Conservation (phyloP, 2,113 vertebrate genomes). For the Oncorhynchus mykiss region DNA sequence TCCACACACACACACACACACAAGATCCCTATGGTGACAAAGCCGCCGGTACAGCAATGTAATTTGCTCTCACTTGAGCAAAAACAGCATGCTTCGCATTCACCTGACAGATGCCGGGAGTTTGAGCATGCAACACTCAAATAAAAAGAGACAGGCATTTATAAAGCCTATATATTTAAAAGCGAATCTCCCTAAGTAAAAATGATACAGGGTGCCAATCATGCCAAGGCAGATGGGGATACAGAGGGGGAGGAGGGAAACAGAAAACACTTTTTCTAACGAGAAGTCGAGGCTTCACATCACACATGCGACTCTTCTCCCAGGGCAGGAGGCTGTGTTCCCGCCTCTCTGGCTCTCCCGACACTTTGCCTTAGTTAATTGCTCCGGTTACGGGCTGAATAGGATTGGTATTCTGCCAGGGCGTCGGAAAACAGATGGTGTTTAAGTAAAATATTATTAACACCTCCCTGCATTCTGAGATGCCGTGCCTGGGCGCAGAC, state of each 20-base stretch:
- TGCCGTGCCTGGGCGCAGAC: slow-evolving; percentile 36
- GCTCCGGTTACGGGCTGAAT: slow-evolving; percentile 52
- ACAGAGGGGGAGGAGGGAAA: slow-evolving; percentile 24
- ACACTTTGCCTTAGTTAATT: slow-evolving; percentile 67
- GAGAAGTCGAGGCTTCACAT: slow-evolving; percentile 21
- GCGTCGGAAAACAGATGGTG: slow-evolving; percentile 68
- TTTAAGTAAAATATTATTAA: slow-evolving; percentile 77
- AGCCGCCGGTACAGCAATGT: slow-evolving; percentile 39
- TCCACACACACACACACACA: slow-evolving; percentile 26
- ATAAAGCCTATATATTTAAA: slow-evolving; percentile 53
- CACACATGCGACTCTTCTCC: slow-evolving; percentile 60
- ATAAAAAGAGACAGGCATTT: slow-evolving; percentile 54
- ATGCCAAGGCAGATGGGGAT: slow-evolving; percentile 47
- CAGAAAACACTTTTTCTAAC: background rate
- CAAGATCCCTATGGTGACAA: slow-evolving; percentile 38
- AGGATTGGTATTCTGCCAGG: slow-evolving; percentile 58
- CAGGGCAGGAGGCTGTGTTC: slow-evolving; percentile 36
- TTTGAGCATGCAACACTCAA: slow-evolving; percentile 41
- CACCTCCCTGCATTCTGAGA: slow-evolving; percentile 50
- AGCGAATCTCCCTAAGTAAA: slow-evolving; percentile 48
- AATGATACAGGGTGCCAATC: slow-evolving; percentile 51
- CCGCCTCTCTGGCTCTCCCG: slow-evolving; percentile 37
- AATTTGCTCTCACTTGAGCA: slow-evolving; percentile 58
- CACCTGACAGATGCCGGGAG: slow-evolving; percentile 49
- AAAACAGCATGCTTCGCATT: slow-evolving; percentile 41